Percentiles rank a stretch among this genome's conserved stretches.
These are phyloP conservation scores for Esox lucius DNA, from an alignment of 2,797 vertebrate species.

Conservation along the genomic window DNA sequence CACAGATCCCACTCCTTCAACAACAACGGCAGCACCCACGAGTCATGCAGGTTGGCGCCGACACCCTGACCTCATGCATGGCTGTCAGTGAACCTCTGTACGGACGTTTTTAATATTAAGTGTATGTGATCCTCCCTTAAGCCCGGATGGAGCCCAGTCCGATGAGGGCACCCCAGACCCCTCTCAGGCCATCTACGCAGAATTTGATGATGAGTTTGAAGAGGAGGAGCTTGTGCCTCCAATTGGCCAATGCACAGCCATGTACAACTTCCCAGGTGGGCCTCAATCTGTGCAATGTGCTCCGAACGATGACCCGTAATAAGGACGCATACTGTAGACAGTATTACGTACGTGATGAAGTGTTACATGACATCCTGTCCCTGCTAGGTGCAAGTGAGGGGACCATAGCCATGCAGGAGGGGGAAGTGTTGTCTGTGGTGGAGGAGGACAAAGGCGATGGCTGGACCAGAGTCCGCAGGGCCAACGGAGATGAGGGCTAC, in stretches of 20 bases:
- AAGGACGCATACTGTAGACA: too few species aligned
- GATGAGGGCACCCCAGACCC: slow-evolving; percentile 79
- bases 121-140: slow-evolving; percentile 40
- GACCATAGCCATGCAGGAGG: slow-evolving; percentile 88
- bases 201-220: slow-evolving; percentile 91
- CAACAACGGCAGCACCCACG: slow-evolving; percentile 78
- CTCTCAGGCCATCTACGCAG: slow-evolving; percentile 84
- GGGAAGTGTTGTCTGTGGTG: slow-evolving; percentile 83
- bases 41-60: slow-evolving; percentile 75
- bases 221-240: slow-evolving; percentile 80
- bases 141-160: slow-evolving; percentile 78
- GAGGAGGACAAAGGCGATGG: slow-evolving; percentile 92
- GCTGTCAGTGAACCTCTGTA: background rate
- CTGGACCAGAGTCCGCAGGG: slow-evolving; percentile 86
- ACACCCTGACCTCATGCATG: background rate
- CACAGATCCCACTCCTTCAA: slow-evolving; percentile 75
- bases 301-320: background rate
- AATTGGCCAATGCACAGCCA: slow-evolving; percentile 85
- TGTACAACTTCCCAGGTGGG: slow-evolving; percentile 88
- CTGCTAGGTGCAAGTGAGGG: slow-evolving; percentile 85
- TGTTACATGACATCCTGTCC: background rate
- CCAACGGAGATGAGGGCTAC: slow-evolving; percentile 87
- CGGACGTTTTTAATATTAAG: background rate
- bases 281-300: background rate
- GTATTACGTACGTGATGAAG: background rate